Evolutionary conservation across 2,888 invertebrate genomes (phyloP).

Genomic region (Formica aserva): DNA sequence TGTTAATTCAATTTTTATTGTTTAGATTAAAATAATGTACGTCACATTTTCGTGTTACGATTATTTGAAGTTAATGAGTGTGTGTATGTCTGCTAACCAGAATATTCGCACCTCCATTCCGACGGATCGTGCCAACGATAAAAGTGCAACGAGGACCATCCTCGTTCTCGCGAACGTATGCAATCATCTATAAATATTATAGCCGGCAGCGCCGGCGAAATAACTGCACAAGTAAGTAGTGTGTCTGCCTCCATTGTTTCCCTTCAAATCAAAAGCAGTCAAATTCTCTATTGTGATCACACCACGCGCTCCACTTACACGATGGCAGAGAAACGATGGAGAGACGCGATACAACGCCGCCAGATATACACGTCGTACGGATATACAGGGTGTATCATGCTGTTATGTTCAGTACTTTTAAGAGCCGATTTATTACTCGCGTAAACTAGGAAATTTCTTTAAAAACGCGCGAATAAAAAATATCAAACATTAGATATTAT

Average conservation of each 20-base stretch:
- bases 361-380: slow-evolving; percentile 31
- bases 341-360: slow-evolving; percentile 63
- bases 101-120: slow-evolving; percentile 32
- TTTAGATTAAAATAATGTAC: not conserved
- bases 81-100: slow-evolving; percentile 17
- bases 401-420: not conserved
- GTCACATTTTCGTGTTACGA: slow-evolving; percentile 1
- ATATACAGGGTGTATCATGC: not conserved
- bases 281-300: slow-evolving; percentile 80
- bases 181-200: slow-evolving; percentile 71
- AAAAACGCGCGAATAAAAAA: not conserved
- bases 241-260: slow-evolving; percentile 81
- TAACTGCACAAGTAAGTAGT: slow-evolving; percentile 75
- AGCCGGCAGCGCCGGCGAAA: slow-evolving; percentile 68
- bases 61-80: slow-evolving; percentile 10
- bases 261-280: slow-evolving; percentile 82
- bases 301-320: slow-evolving; percentile 62
- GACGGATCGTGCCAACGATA: slow-evolving; percentile 44
- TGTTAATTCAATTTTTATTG: not conserved
- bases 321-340: slow-evolving; percentile 58
- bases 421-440: not conserved
- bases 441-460: not conserved
- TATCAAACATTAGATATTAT: not conserved
- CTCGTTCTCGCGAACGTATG: slow-evolving; percentile 46
- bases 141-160: slow-evolving; percentile 57